Conservation (phyloP, 92 coral and sea anemone species). For the Blastomussa wellsi region DNA sequence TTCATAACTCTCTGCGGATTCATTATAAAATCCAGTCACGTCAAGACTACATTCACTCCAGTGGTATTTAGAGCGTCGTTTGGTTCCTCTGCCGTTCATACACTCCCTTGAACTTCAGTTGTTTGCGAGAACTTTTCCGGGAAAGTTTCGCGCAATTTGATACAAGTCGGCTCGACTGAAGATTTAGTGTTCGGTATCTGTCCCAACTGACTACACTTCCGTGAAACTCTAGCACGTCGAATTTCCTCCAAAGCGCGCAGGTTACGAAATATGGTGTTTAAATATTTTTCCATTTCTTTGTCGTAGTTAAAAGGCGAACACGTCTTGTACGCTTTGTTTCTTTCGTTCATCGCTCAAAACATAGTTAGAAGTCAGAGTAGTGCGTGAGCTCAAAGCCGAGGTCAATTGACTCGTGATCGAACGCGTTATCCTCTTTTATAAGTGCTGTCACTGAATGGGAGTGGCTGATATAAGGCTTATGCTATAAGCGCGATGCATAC, state of each 20-base stretch:
- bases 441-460: neutral
- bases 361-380: too few relatives aligned
- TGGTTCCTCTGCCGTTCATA: too few relatives aligned
- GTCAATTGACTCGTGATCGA: neutral
- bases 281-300: neutral
- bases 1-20: neutral
- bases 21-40: neutral
- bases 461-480: neutral
- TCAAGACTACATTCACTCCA: neutral
- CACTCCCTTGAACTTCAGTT: neutral
- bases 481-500: neutral
- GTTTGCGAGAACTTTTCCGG: neutral
- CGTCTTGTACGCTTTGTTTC: neutral
- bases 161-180: neutral
- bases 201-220: neutral
- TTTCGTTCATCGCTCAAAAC: neutral
- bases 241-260: conserved; percentile 10
- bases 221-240: neutral
- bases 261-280: neutral
- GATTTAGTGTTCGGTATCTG: neutral
- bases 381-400: neutral
- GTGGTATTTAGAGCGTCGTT: neutral
- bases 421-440: neutral
- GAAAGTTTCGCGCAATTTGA: neutral
- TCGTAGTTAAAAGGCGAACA: neutral